A percentile compares a stretch with the other conserved stretches of the same genome.
Conservation (phyloP, 2,797 vertebrate genomes). For the Trachurus trachurus region DNA sequence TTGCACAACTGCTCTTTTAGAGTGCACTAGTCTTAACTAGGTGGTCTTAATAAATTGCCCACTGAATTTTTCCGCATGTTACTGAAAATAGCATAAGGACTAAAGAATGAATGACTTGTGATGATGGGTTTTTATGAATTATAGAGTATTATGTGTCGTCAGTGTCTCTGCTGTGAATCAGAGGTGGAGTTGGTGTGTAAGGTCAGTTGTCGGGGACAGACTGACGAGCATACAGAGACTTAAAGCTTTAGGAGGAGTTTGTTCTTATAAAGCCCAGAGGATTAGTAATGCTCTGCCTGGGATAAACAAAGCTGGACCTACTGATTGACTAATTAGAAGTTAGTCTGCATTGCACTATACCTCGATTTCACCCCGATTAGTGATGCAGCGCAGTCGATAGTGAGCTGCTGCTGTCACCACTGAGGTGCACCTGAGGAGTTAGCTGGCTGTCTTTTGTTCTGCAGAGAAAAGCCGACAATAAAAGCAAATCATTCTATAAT, state of each 20-base stretch:
- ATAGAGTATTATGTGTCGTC: not conserved
- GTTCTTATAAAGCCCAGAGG: constrained; percentile 54
- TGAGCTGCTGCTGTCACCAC: not conserved
- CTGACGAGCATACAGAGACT: constrained; percentile 43
- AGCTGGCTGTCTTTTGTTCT: constrained; percentile 4
- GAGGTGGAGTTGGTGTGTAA: constrained; percentile 14
- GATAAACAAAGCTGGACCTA: constrained; percentile 58
- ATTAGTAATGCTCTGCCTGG: constrained; percentile 59
- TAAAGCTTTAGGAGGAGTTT: constrained; percentile 57
- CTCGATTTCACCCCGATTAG: constrained; percentile 38
- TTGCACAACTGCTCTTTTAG: not conserved
- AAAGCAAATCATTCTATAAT: not conserved
- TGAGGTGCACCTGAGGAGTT: not conserved
- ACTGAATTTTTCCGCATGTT: not conserved
- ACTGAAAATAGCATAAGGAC: constrained; percentile 14
- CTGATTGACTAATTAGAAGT: constrained; percentile 63
- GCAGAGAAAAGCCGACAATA: not conserved
- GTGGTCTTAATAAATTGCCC: not conserved
- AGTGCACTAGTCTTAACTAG: not conserved
- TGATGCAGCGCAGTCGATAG: constrained; percentile 10
- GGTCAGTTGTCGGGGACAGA: constrained; percentile 50
- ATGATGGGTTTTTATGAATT: constrained; percentile 31
- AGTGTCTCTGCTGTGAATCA: constrained; percentile 29
- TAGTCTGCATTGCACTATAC: constrained; percentile 37
- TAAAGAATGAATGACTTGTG: constrained; percentile 13